Conservation (phyloP, 2,888 invertebrate species). For the Drosophila yooni region DNA sequence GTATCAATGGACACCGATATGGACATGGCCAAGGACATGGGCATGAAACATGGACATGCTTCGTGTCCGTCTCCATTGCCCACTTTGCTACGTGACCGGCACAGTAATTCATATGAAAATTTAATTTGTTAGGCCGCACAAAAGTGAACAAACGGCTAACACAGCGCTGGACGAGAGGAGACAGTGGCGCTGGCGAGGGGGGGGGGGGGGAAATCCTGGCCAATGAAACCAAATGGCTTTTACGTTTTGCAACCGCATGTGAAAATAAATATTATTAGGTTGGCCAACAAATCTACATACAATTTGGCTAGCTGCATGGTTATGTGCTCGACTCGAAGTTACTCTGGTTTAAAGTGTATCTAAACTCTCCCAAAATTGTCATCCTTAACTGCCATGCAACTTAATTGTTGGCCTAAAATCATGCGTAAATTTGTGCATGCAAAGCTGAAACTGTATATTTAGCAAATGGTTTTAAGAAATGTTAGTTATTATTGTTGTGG, state of each 20-base stretch:
- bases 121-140: slow-evolving; percentile 69
- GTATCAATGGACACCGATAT: slow-evolving; percentile 72
- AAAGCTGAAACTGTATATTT: neutral
- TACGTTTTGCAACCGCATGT: slow-evolving; percentile 65
- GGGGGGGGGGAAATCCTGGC: neutral
- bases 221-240: slow-evolving; percentile 70
- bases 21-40: slow-evolving; percentile 43
- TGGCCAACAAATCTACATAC: slow-evolving; percentile 10
- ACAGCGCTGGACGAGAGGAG: neutral
- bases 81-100: slow-evolving; percentile 72
- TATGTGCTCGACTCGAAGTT: neutral
- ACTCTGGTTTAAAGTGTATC: neutral
- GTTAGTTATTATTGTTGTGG: neutral
- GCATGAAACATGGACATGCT: slow-evolving; percentile 29
- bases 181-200: neutral
- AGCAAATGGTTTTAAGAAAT: neutral
- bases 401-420: neutral
- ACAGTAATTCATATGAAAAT: slow-evolving; percentile 78
- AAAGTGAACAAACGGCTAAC: slow-evolving; percentile 15
- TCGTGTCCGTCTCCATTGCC: slow-evolving; percentile 30
- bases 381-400: neutral
- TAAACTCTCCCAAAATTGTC: neutral
- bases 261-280: slow-evolving; percentile 78
- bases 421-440: neutral
- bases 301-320: neutral